Evolutionary conservation across 2,113 vertebrate species (phyloP).

Genomic region (Podarcis muralis): DNA sequence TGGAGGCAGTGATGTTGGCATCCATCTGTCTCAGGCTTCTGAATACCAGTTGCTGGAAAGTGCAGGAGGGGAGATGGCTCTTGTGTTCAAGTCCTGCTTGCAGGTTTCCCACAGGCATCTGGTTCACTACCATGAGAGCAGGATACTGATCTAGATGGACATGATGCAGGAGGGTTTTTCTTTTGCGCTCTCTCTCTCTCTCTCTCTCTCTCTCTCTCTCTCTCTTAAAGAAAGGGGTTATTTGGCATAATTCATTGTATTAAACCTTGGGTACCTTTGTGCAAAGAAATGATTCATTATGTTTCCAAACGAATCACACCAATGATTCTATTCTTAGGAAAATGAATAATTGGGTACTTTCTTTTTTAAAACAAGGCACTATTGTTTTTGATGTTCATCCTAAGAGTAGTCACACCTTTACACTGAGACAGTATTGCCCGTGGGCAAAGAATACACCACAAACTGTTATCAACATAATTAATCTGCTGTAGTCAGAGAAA

Average conservation of each 20-base stretch:
- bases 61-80: no score
- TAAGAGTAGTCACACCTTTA: neutral
- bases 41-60: no score
- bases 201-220: no score
- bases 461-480: conserved; percentile 49
- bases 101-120: no score
- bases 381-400: neutral
- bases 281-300: neutral
- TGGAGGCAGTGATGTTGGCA: no score
- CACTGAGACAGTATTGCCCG: neutral
- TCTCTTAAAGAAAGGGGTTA: no score
- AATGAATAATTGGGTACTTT: neutral
- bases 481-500: neutral
- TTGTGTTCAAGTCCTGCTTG: no score
- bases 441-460: neutral
- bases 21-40: no score
- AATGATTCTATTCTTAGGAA: neutral
- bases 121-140: no score
- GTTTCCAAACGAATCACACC: neutral
- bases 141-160: no score
- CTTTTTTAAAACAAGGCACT: fast-evolving
- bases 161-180: no score
- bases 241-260: neutral
- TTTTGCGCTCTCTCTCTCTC: no score
- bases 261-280: neutral